phyloP scores from a whole-genome alignment of 2,797 vertebrate genomes.

The Carapus acus region DNA sequence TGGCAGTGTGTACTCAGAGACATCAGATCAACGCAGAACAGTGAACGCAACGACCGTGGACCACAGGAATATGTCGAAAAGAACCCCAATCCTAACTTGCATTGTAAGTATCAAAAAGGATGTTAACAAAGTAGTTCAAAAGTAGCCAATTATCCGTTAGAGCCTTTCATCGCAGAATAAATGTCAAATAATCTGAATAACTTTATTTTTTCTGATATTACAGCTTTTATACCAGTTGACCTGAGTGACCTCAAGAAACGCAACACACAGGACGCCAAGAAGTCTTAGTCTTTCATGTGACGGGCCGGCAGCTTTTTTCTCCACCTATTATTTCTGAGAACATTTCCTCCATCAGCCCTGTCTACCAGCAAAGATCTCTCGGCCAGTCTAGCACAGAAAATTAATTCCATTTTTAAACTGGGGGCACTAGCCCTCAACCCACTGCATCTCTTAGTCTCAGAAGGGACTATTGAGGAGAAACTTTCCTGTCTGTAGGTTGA shows the following conservation, averaged over 20 bases:
- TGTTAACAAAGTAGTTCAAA: too few species aligned
- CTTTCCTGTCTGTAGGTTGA: conserved; percentile 44
- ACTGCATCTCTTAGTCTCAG: conserved; percentile 35
- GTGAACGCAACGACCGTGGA: conserved; percentile 85
- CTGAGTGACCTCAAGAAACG: conserved; percentile 93
- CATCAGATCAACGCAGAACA: conserved; percentile 84
- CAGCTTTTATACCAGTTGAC: conserved; percentile 96
- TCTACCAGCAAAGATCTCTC: conserved; percentile 61
- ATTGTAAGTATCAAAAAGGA: conserved; percentile 76
- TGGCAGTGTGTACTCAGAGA: conserved; percentile 97
- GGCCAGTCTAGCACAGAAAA: conserved; percentile 58
- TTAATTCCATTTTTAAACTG: conserved; percentile 55
- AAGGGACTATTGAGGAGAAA: conserved; percentile 51
- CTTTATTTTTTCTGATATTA: conserved; percentile 17
- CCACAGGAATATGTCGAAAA: conserved; percentile 98
- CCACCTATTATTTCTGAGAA: conserved; percentile 62
- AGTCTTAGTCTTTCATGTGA: conserved; percentile 79
- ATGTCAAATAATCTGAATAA: too few species aligned
- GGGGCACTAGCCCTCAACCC: conserved; percentile 48
- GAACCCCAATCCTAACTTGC: conserved; percentile 90
- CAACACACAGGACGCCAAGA: conserved; percentile 91
- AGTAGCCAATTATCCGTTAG: too few species aligned
- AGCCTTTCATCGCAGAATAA: too few species aligned
- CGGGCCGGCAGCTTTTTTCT: conserved; percentile 48
- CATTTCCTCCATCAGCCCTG: conserved; percentile 62